Conservation (phyloP, 2,113 vertebrate genomes). For the Pygoscelis adeliae region DNA sequence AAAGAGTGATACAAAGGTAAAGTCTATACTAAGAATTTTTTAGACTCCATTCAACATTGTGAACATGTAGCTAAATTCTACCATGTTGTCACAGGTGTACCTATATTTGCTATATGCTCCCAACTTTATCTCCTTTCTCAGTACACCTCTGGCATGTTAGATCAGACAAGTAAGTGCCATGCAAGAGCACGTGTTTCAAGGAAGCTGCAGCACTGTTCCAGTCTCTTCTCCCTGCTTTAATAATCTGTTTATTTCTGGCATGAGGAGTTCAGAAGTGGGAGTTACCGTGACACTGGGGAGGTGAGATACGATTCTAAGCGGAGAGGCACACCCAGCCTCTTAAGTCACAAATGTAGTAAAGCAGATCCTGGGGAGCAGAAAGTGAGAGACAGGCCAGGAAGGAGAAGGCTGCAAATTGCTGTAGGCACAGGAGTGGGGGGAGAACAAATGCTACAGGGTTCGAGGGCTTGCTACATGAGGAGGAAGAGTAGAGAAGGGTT, state of each 20-base stretch:
- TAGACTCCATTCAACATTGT: neutral
- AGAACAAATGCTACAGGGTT: neutral
- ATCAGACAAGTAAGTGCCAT: rapidly evolving
- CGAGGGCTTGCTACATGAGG: rapidly evolving
- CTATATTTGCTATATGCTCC: neutral
- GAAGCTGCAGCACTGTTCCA: neutral
- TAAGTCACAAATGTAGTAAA: neutral
- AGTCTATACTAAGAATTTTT: neutral
- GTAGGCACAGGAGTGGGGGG: neutral
- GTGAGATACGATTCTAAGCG: neutral
- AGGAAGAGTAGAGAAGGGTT: neutral
- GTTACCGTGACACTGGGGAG: neutral
- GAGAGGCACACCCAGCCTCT: neutral
- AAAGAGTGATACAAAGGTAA: neutral
- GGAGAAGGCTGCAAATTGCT: neutral
- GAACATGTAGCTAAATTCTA: neutral
- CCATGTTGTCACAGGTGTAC: neutral
- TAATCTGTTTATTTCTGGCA: neutral
- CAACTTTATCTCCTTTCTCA: neutral
- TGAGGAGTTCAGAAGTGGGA: neutral
- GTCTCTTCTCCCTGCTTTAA: neutral
- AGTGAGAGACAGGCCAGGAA: neutral
- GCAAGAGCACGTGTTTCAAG: neutral
- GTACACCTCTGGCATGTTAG: neutral
- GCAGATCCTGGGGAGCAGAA: neutral